These are phyloP conservation scores for Elgaria multicarinata DNA, from an alignment of 2,113 vertebrate species.

Conservation along the genomic window DNA sequence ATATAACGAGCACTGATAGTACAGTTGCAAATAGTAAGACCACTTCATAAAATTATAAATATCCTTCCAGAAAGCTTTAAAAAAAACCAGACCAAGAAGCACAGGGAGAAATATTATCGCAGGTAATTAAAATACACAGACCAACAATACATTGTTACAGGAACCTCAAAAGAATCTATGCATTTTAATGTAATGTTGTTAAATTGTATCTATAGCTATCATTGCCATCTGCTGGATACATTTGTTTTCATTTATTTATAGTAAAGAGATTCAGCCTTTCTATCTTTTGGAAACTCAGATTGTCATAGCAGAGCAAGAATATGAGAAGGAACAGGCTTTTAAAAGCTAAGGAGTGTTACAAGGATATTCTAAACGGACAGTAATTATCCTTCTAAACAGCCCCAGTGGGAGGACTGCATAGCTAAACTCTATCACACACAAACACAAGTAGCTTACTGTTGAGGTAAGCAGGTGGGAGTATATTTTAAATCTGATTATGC, in stretches of 20 bases:
- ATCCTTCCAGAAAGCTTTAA: background rate
- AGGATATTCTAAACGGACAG: background rate
- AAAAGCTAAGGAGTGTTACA: background rate
- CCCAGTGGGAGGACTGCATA: background rate
- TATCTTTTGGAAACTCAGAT: background rate
- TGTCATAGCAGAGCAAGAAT: no score
- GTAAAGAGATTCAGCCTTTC: background rate
- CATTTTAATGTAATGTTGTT: background rate
- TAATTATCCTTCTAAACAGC: background rate
- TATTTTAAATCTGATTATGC: background rate
- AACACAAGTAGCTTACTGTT: background rate
- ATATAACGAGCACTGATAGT: background rate
- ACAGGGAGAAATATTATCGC: background rate
- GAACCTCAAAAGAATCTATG: background rate
- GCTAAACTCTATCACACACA: background rate
- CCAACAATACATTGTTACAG: background rate
- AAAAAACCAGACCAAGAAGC: background rate
- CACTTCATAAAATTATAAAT: background rate
- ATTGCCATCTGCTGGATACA: constrained; percentile 26
- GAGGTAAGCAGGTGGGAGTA: background rate
- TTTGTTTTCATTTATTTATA: background rate
- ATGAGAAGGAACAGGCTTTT: background rate
- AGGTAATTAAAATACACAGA: background rate
- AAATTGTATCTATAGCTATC: background rate
- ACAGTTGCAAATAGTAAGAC: background rate